phyloP scores from a whole-genome alignment of 2,888 invertebrate genomes.

The Atethmia centrago region DNA sequence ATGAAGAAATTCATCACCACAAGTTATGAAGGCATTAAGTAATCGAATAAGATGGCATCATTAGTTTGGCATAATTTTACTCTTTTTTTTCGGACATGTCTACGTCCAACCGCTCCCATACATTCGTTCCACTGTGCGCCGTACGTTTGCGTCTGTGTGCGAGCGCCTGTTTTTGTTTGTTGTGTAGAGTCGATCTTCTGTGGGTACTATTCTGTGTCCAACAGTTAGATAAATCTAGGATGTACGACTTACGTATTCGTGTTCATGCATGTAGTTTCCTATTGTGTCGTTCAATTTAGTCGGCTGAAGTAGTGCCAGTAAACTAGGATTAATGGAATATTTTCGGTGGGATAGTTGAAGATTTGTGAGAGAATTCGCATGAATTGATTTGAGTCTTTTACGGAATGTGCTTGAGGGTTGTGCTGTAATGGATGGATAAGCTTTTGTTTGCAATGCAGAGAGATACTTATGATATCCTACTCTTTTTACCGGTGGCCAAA shows the following conservation, averaged over 20 bases:
- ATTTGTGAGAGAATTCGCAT: slow-evolving; percentile 30
- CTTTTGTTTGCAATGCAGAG: background rate
- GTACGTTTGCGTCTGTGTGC: background rate
- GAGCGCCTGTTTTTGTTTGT: too few relatives aligned
- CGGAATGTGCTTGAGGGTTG: background rate
- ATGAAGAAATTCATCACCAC: too few relatives aligned
- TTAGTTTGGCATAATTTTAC: too few relatives aligned
- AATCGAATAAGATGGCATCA: too few relatives aligned
- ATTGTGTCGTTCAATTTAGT: slow-evolving; percentile 26
- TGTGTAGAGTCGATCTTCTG: slow-evolving; percentile 9
- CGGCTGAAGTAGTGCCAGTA: slow-evolving; percentile 50
- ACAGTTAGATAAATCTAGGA: slow-evolving; percentile 19
- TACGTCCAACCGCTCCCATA: too few relatives aligned
- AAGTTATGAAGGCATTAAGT: too few relatives aligned
- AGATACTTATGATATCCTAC: too few relatives aligned
- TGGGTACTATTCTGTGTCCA: background rate
- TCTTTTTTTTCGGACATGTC: too few relatives aligned
- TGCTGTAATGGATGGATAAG: background rate
- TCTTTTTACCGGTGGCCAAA: too few relatives aligned
- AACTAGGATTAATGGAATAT: slow-evolving; percentile 45
- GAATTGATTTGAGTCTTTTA: slow-evolving; percentile 25
- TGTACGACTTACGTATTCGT: slow-evolving; percentile 25
- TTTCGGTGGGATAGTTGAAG: slow-evolving; percentile 28
- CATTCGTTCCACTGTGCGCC: too few relatives aligned
- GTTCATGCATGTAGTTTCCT: slow-evolving; percentile 37